A percentile compares a stretch with the other conserved stretches of the same genome.
phyloP scores from a whole-genome alignment of 2,113 vertebrate genomes.

The Rhinolophus ferrumequinum region DNA sequence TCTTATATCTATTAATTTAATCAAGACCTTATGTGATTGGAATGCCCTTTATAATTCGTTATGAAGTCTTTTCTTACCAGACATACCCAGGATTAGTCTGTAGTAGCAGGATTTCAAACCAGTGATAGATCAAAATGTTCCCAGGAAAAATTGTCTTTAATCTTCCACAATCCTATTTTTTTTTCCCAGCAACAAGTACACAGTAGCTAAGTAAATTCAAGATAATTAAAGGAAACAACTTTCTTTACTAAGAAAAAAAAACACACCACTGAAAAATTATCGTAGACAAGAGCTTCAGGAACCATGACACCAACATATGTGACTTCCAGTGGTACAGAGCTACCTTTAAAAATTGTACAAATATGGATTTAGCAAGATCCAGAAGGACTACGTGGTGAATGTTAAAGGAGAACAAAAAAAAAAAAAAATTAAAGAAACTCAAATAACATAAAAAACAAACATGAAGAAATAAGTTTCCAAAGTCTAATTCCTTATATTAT shows the following conservation, averaged over 20 bases:
- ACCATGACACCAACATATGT: background rate
- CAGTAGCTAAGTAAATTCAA: conserved; percentile 11
- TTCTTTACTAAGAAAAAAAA: background rate
- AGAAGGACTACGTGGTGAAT: background rate
- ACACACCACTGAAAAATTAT: background rate
- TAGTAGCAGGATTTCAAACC: conserved; percentile 2
- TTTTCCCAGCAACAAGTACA: background rate
- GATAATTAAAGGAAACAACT: conserved; percentile 46
- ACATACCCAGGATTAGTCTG: background rate
- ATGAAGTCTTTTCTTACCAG: background rate
- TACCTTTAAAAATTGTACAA: background rate
- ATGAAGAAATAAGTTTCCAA: background rate
- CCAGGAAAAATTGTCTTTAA: conserved; percentile 2
- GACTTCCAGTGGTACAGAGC: background rate
- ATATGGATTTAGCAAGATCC: background rate
- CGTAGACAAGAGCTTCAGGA: background rate
- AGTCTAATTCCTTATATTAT: background rate
- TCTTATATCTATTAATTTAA: background rate
- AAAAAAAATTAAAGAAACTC: background rate
- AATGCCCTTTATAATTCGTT: conserved; percentile 1
- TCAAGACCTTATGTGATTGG: background rate
- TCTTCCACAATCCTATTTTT: background rate
- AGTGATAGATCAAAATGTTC: conserved; percentile 9
- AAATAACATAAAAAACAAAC: conserved; percentile 43
- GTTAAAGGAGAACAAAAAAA: background rate